These are phyloP conservation scores for Nettapus auritus DNA, from an alignment of 2,113 vertebrate genomes.

Conservation along the genomic window DNA sequence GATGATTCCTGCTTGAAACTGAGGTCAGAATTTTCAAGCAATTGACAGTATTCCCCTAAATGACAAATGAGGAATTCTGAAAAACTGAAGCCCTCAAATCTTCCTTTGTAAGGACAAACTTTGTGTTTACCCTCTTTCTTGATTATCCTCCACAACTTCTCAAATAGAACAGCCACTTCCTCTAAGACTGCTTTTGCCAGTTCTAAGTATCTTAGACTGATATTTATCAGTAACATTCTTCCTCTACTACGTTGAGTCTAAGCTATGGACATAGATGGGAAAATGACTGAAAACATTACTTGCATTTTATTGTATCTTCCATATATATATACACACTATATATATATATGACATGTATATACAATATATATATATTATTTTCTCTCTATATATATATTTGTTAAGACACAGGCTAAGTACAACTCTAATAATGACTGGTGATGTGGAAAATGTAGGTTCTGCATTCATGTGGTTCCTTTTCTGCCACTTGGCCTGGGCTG, in stretches of 20 bases:
- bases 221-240: not conserved
- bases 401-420: accelerated
- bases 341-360: not conserved
- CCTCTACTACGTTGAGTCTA: not conserved
- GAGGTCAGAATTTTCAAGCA: not conserved
- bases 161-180: not conserved
- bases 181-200: not conserved
- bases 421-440: not conserved
- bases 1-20: not conserved
- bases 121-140: not conserved
- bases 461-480: not conserved
- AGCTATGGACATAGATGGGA: not conserved
- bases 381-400: not conserved
- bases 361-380: not conserved
- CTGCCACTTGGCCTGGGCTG: not conserved
- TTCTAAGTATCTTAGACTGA: not conserved
- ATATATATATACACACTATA: not conserved
- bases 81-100: not conserved
- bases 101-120: not conserved
- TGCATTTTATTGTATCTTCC: not conserved
- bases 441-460: not conserved
- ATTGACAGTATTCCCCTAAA: not conserved
- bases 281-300: not conserved
- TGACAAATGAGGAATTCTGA: not conserved
- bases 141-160: not conserved